Evolutionary conservation across 2,797 vertebrate genomes (phyloP).

Genomic region (Dendrocincla fuliginosa): DNA sequence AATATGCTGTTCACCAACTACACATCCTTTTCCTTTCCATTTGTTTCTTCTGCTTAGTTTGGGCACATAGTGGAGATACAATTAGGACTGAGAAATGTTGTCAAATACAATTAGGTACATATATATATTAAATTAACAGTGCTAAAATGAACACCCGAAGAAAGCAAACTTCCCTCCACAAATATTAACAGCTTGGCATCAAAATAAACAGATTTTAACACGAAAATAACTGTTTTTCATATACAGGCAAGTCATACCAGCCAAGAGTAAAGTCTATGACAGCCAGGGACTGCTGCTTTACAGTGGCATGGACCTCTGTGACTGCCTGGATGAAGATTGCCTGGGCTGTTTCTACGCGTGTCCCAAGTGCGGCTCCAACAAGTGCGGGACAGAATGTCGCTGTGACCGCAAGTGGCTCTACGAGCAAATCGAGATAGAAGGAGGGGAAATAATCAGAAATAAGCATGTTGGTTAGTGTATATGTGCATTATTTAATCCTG

Average conservation of each 20-base stretch:
- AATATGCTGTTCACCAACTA: neutral
- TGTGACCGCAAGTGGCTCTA: constrained; percentile 98
- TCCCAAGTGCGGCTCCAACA: constrained; percentile 88
- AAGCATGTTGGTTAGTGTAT: constrained; percentile 81
- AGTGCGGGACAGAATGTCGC: constrained; percentile 93
- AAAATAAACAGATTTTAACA: neutral
- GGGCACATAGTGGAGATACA: neutral
- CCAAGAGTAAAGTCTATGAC: constrained; percentile 94
- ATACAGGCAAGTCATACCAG: constrained; percentile 82
- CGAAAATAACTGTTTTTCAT: neutral
- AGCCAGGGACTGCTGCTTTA: constrained; percentile 87
- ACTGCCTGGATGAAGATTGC: constrained; percentile 94
- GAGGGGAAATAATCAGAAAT: constrained; percentile 93
- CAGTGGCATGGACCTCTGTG: constrained; percentile 91
- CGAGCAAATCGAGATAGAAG: constrained; percentile 97
- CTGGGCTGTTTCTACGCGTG: constrained; percentile 98
- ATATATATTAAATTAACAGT: neutral
- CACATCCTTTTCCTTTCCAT: neutral
- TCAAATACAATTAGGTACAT: fast-evolving
- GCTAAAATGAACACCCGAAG: neutral
- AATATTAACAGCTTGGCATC: neutral
- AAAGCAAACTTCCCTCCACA: neutral
- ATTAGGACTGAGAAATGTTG: neutral
- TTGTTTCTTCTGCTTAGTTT: neutral
- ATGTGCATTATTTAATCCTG: neutral